phyloP scores from a whole-genome alignment of 2,888 invertebrate genomes.

The Volucella zonaria region DNA sequence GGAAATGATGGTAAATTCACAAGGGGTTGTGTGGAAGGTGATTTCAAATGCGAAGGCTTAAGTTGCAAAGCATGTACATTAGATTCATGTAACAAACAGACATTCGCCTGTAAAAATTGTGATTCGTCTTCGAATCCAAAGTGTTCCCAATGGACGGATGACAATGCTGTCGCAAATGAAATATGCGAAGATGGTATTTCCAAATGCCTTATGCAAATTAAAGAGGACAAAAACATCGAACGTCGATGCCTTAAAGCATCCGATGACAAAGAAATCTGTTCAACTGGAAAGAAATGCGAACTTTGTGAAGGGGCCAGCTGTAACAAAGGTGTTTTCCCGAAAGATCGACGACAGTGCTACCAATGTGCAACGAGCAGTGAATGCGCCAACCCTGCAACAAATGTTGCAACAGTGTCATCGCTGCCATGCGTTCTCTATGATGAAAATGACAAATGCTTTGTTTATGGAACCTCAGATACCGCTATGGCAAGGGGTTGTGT shows the following conservation, averaged over 20 bases:
- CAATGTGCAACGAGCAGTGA: slow-evolving; percentile 70
- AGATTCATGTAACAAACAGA: slow-evolving; percentile 16
- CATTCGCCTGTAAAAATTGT: slow-evolving; percentile 76
- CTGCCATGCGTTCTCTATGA: slow-evolving; percentile 73
- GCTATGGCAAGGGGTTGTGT: slow-evolving; percentile 76
- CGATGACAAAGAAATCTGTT: slow-evolving; percentile 15
- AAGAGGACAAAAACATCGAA: slow-evolving; percentile 69
- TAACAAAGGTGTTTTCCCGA: slow-evolving; percentile 75
- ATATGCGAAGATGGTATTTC: slow-evolving; percentile 72
- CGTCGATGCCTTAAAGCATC: slow-evolving; percentile 74
- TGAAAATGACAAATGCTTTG: slow-evolving; percentile 75
- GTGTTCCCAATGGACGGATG: slow-evolving; percentile 74
- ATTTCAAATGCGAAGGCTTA: slow-evolving; percentile 22
- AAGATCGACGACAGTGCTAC: slow-evolving; percentile 74
- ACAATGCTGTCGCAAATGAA: slow-evolving; percentile 34
- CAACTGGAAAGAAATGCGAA: slow-evolving; percentile 59
- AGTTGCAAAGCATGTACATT: slow-evolving; percentile 49
- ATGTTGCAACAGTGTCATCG: slow-evolving; percentile 2
- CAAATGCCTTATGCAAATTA: slow-evolving; percentile 75
- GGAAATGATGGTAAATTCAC: slow-evolving; percentile 61
- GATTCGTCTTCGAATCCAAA: slow-evolving; percentile 50
- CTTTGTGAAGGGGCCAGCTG: slow-evolving; percentile 68
- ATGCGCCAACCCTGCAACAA: slow-evolving; percentile 67
- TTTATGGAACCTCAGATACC: slow-evolving; percentile 59
- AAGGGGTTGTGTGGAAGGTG: slow-evolving; percentile 75